Evolutionary conservation across 2,888 invertebrate genomes (phyloP), one percentile per base, ranked within the genome.

Genomic region (Zeuzera pyrina): DNA sequence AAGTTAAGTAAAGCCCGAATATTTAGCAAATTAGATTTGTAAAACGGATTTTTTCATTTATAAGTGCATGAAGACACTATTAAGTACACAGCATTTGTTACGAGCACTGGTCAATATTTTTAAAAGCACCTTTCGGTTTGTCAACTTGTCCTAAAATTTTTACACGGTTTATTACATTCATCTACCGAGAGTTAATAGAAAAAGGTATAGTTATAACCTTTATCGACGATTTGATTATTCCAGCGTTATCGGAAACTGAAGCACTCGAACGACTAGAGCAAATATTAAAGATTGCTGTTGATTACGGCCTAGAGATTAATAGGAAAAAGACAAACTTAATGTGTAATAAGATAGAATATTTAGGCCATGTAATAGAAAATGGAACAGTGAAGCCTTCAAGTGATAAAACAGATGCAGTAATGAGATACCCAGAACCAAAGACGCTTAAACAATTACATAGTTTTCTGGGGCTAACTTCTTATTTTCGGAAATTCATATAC

Each of bases 31-130:
- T 15, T 43, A 4, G 57, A 63, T 39, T 30, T 61, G n/a, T 48
- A 49, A 34, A 57, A 59, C 39, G 57, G 52, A 21, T 65, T 58
- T 39, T 57, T 63, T 16, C 64, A 67, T 41, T 57, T 66, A 8
- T 36, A 36, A 2, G 40, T 68, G 1, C 46, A 52, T n/a, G 33
- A 38, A 26, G 36, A 40, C 12, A 40, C 35, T 19, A 24, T 43
- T 29, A 58, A 58, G 40, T 66, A 62, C 31, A 66, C 65, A 1
- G 36, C 69, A 0, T 71, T 70, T 42, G 60, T 68, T 2, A 60
- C 56, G 6, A 60, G 42, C 3, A 44, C 47, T 39, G 61, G 62
- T 12, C 69, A 62, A 28, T 64, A 41, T 61, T 67, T 36, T 28
- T 47, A 11, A 52, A 42, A 39, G 51, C 54, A 27, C 71, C 68